Evolutionary conservation across 2,113 vertebrate species (phyloP), one percentile per base, ranked within the genome.

Genomic region (Cryptotis parvus): DNA sequence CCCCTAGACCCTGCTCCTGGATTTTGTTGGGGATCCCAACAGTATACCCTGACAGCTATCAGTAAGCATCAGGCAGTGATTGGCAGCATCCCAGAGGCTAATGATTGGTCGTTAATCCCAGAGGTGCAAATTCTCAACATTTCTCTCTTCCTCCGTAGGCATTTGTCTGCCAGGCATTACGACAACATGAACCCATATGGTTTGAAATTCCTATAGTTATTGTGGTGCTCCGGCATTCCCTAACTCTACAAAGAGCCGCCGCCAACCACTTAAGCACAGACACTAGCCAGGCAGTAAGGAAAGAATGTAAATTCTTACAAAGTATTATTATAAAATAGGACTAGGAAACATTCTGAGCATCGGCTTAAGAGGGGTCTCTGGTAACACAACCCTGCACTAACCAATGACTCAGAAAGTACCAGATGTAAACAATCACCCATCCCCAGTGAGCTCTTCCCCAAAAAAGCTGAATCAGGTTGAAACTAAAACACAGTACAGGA

Each of bases 301-400:
- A 37, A 43, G 16, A 70, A 91, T 61, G 3, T 85, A 84, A 86
- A 83, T 15, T 68, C 41, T 73, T 27, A 68, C 20, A 8, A 58
- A 18, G 81, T 55, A 35, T 8, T 86, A 89, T 75, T 35, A 70
- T 33, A 73, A 49, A 55, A 76, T 91, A 77, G 41, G 18, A 87
- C 49, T 72, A 5, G 4, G 5, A 66, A 77, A 76, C 37, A 31
- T 75, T 61, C 39, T 15, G 0, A 72, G 63, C 52, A 68, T n/a
- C 12, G 6, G 10, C 33, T 86, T 68, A 35, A 61, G 76, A 86
- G 26, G 16, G 72, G 4, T 43, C 79, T n/a, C 52, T 89, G 55
- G 31, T 66, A n/a, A 58, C n/a, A 18, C 3, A 89, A 91, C n/a
- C 6, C 29, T 49, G 4, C 27, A 73, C 37, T 75, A 45, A 66